Evolutionary conservation across 2,888 invertebrate genomes (phyloP), one percentile per base, ranked within the genome.

Genomic region (Clivina fossor): DNA sequence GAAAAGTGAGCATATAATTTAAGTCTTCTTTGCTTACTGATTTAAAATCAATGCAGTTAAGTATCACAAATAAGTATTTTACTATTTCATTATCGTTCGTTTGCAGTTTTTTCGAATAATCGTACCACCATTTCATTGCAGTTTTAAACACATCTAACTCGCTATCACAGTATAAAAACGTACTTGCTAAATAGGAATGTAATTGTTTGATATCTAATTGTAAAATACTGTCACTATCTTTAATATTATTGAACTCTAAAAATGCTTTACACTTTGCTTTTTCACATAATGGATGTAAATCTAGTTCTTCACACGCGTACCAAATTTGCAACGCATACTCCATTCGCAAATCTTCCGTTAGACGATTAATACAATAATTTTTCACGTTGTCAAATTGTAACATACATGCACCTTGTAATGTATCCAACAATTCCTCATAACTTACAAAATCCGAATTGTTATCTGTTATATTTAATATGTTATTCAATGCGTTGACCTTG

Each of bases 131-230:
- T 56, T 65, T 65, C 66, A 73, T 71, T 33, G 7, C 33, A 16
- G 66, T 60, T 62, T 68, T 60, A 62, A 74, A 74, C 8, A 75
- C 71, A 47, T 65, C 64, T 15, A 70, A 59, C 63, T 75, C 75
- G 33, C 58, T 62, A 37, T 63, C 58, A 53, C 65, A 64, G 19
- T 67, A 63, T 51, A 73, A 63, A 57, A 67, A 61, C 4, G 62
- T 58, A 61, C 71, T 69, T 4, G 72, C 70, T 53, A 75, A 64
- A 61, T 75, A 75, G 47, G 57, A 60, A 60, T 67, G 66, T 24
- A 75, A 50, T 47, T 70, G 69, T 35, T 65, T 57, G 24, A 74
- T 58, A 56, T 63, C 62, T 35, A 74, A 61, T 37, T 69, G 65
- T 11, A 66, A 53, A 37, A 73, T 58, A 46, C 57, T 58, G 5